Evolutionary conservation across 2,888 invertebrate species (phyloP).

Genomic region (Melangyna quadrimaculata): DNA sequence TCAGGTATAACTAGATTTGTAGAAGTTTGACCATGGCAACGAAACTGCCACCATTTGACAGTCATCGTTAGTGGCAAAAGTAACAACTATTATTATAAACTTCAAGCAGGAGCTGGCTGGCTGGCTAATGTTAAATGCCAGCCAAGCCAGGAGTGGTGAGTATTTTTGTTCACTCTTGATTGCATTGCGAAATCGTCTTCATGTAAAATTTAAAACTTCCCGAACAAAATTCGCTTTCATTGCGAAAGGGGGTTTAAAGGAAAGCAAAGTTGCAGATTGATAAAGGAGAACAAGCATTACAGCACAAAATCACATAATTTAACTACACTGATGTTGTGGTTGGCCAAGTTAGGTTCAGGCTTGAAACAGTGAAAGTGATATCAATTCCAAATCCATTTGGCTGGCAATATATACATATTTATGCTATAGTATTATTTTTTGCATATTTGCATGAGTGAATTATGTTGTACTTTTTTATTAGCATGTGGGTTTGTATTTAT

Average conservation of each 20-base stretch:
- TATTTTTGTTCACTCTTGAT: neutral
- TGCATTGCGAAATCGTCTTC: constrained; percentile 10
- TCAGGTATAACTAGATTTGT: constrained; percentile 68
- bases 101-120: neutral
- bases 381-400: neutral
- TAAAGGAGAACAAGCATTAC: neutral
- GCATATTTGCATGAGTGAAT: neutral
- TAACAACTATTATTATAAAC: neutral
- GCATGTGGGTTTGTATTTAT: neutral
- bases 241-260: constrained; percentile 20
- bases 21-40: constrained; percentile 64
- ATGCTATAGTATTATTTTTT: neutral
- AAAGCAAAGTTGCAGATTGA: constrained; percentile 33
- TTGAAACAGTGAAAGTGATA: constrained; percentile 58
- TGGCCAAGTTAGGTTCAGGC: neutral
- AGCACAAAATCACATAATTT: constrained; percentile 12
- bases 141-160: neutral
- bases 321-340: neutral
- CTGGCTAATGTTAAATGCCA: too few relatives aligned
- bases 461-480: neutral
- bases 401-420: neutral
- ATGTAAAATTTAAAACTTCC: constrained; percentile 48
- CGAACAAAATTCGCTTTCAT: constrained; percentile 62
- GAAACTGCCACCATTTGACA: constrained; percentile 28
- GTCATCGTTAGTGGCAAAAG: neutral